A percentile compares a stretch with the other conserved stretches of the same genome.
Conservation (phyloP, 1,140 invertebrate species). For the Drosophila melanogaster region Release_6_plus_ISO1_MT NC_004354.4:14765001-14765500, state of each 20-base stretch:
- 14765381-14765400: conserved; percentile 1
- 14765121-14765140: conserved; percentile 69
- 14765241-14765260: background rate
- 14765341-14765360: background rate
- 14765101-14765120: conserved; percentile 2
- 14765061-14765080: conserved; percentile 28
- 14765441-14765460: conserved; percentile 5
- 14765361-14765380: background rate
- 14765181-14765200: conserved; percentile 17
- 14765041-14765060: background rate
- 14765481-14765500: conserved; percentile 3
- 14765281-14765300: conserved; percentile 11
- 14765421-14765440: background rate
- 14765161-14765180: conserved; percentile 55
- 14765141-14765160: conserved; percentile 81
- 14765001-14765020: background rate
- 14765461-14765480: background rate
- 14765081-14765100: conserved; percentile 8
- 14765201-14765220: conserved; percentile 11
- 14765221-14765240: no score
- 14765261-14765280: background rate
- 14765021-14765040: background rate
- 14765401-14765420: background rate
- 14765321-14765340: conserved; percentile 5
- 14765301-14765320: background rate